A percentile compares a stretch with the other conserved stretches of the same genome.
phyloP scores from a whole-genome alignment of 2,797 vertebrate species.

The Etheostoma perlongum region DNA sequence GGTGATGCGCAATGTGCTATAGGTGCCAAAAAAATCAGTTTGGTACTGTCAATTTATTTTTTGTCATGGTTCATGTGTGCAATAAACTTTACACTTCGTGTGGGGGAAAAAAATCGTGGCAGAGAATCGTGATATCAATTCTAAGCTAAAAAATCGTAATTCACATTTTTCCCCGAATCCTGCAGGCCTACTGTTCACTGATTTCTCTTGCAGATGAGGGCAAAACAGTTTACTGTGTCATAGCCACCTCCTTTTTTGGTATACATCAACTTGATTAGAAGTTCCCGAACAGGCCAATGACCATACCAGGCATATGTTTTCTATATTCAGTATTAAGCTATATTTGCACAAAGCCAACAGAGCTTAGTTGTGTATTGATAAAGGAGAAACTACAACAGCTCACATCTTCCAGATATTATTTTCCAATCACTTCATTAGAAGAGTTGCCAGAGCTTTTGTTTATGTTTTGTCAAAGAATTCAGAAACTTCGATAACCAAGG shows the following conservation, averaged over 20 bases:
- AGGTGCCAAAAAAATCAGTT: too few relatives aligned
- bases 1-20: too few relatives aligned
- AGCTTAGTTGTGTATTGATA: background rate
- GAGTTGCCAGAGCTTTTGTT: constrained; percentile 23
- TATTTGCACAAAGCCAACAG: background rate
- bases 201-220: background rate
- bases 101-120: too few relatives aligned
- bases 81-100: too few relatives aligned
- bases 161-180: too few relatives aligned
- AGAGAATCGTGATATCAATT: too few relatives aligned
- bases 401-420: constrained; percentile 11
- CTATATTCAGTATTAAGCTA: background rate
- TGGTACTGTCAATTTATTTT: too few relatives aligned
- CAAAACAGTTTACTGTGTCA: background rate
- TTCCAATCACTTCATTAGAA: constrained; percentile 4
- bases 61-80: too few relatives aligned
- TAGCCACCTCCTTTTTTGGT: background rate
- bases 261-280: background rate
- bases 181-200: background rate
- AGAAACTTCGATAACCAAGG: constrained; percentile 51
- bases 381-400: constrained; percentile 9
- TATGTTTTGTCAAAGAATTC: constrained; percentile 64
- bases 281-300: background rate
- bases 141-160: too few relatives aligned
- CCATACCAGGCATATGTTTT: background rate